A percentile compares a stretch with the other conserved stretches of the same genome.
Evolutionary conservation across 2,797 vertebrate species (phyloP).

Genomic region (Pseudotriccus pelzelni): DNA sequence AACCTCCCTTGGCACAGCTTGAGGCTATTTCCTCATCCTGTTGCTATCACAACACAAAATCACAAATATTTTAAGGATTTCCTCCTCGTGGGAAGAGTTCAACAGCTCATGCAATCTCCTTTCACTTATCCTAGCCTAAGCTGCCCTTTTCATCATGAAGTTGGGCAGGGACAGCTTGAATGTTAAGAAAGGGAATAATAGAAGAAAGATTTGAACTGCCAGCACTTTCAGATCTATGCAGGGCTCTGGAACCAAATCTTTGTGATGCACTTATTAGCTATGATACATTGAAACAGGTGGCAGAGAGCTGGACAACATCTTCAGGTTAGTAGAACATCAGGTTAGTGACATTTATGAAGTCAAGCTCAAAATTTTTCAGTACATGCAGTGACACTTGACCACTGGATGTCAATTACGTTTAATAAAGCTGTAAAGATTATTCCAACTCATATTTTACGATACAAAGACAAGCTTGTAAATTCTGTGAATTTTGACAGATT

Average conservation of each 20-base stretch:
- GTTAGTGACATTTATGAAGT: background rate
- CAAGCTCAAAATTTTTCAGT: slow-evolving; percentile 13
- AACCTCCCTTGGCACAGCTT: background rate
- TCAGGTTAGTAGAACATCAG: background rate
- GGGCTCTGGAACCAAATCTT: background rate
- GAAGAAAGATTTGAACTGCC: background rate
- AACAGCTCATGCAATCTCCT: background rate
- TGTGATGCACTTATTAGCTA: background rate
- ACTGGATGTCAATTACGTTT: background rate
- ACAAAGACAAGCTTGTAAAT: background rate
- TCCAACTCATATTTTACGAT: background rate
- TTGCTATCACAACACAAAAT: background rate
- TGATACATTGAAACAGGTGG: background rate
- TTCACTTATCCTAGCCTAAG: background rate
- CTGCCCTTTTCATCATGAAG: background rate
- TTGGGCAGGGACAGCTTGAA: background rate
- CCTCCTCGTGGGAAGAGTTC: background rate
- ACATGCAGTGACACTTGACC: slow-evolving; percentile 15
- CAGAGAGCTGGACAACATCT: background rate
- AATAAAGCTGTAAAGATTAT: slow-evolving; percentile 35
- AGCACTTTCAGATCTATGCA: background rate
- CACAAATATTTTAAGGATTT: background rate
- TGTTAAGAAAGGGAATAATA: background rate
- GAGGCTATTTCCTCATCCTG: background rate
- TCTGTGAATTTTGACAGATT: slow-evolving; percentile 33